Conservation (phyloP, 35 echinoderm and acorn worm genomes). For the Ptychodera flava region DNA sequence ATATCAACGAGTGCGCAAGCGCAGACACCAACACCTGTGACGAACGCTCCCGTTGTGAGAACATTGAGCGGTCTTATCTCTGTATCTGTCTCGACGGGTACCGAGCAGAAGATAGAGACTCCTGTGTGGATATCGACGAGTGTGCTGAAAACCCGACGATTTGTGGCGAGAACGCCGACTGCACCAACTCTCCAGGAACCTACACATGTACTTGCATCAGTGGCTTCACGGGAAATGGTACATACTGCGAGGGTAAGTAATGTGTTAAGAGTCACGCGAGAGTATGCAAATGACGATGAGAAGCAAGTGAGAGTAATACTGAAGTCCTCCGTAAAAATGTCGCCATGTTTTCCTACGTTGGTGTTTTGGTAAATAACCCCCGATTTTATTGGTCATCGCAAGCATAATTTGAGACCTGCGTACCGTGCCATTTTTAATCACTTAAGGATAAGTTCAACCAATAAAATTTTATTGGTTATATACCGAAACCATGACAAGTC, state of each 20-base stretch:
- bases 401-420: too few relatives aligned
- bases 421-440: too few relatives aligned
- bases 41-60: slow-evolving; percentile 21
- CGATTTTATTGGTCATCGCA: too few relatives aligned
- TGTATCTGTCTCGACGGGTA: slow-evolving; percentile 33
- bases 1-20: slow-evolving; percentile 40
- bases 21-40: slow-evolving; percentile 18
- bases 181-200: slow-evolving; percentile 17
- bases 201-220: slow-evolving; percentile 45
- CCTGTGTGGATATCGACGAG: slow-evolving; percentile 63
- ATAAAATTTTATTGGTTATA: too few relatives aligned
- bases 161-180: slow-evolving; percentile 64
- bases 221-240: slow-evolving; percentile 61
- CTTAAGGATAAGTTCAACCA: too few relatives aligned
- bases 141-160: slow-evolving; percentile 62
- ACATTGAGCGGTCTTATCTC: slow-evolving; percentile 19
- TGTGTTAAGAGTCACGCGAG: too few relatives aligned
- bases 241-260: slow-evolving; percentile 42
- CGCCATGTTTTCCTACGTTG: too few relatives aligned
- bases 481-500: too few relatives aligned
- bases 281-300: too few relatives aligned
- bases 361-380: too few relatives aligned
- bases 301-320: too few relatives aligned
- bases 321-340: too few relatives aligned
- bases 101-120: slow-evolving; percentile 31